phyloP scores from a whole-genome alignment of 2,888 invertebrate genomes.

The Bhutanitis thaidina region DNA sequence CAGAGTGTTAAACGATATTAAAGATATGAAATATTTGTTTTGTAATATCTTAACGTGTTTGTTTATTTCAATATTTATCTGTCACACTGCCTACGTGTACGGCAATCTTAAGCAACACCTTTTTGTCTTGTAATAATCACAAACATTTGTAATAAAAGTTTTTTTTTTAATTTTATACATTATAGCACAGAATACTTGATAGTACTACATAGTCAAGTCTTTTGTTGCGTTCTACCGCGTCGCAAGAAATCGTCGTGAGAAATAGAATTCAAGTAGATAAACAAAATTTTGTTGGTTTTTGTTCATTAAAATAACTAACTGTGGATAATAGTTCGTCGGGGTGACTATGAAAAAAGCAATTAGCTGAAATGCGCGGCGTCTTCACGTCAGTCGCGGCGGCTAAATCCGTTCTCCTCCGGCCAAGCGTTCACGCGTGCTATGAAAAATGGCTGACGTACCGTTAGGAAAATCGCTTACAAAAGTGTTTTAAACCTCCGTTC shows the following conservation, averaged over 20 bases:
- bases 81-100: too few species aligned
- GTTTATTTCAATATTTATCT: too few species aligned
- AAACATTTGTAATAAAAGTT: too few species aligned
- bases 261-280: background rate
- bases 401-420: conserved; percentile 53
- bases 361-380: conserved; percentile 58
- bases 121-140: too few species aligned
- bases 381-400: conserved; percentile 27
- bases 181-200: too few species aligned
- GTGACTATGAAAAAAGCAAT: conserved; percentile 62
- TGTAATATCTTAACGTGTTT: too few species aligned
- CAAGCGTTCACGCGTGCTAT: conserved; percentile 71
- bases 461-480: conserved; percentile 30
- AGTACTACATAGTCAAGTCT: too few species aligned
- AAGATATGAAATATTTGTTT: too few species aligned
- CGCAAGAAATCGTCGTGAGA: background rate
- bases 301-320: conserved; percentile 18
- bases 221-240: too few species aligned
- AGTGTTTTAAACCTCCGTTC: background rate
- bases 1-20: too few species aligned
- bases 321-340: conserved; percentile 15
- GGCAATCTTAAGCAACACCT: too few species aligned
- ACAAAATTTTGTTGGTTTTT: conserved; percentile 3
- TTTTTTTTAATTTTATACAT: too few species aligned
- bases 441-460: conserved; percentile 59